Evolutionary conservation across 2,797 vertebrate genomes (phyloP), one percentile per base, ranked within the genome.

Genomic region (Psittacula derbiana): DNA sequence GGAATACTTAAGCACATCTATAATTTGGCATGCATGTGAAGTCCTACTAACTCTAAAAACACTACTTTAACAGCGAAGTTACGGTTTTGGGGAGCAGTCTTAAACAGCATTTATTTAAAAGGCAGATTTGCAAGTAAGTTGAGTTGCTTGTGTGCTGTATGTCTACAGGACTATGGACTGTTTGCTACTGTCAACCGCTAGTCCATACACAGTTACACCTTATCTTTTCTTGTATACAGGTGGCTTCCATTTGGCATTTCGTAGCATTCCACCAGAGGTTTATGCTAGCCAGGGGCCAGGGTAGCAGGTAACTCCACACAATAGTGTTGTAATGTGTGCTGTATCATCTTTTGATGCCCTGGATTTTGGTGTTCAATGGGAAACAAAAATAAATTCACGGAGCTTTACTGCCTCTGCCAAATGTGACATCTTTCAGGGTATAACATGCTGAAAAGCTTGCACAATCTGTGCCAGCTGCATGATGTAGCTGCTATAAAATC

Each of bases 401-500:
- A 97, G 97, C 97, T 98, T 97, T 98, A 97, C 95, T 96, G 97
- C 96, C 90, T 98, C 96, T 97, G 98, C 97, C 97, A 98, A 98
- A 98, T 97, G 86, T 97, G 97, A 98, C 97, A 97, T 97, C 97
- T 98, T 97, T 98, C 94, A 95, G 95, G 97, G 94, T 95, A 97
- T 92, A 97, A 94, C 95, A 97, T 96, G 96, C 97, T 97, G 97
- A 97, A 97, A 98, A 97, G 97, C 97, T 97, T 81, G 47, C 95
- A 92, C 96, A 96, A 89, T 96, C 97, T 95, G 95, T 95, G 97
- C 97, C 98, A 98, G 96, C 95, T 97, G 95, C 95, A 96, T 97
- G 98, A 98, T 97, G 98, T 98, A 98, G 97, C 96, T 97, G 96
- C 97, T 97, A 90, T 97, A 96, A 98, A 98, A 98, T 97, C 96